Percentiles rank a stretch among this genome's conserved stretches.
These are phyloP conservation scores for Idaea biselata DNA, from an alignment of 2,888 invertebrate species.

Conservation along the genomic window DNA sequence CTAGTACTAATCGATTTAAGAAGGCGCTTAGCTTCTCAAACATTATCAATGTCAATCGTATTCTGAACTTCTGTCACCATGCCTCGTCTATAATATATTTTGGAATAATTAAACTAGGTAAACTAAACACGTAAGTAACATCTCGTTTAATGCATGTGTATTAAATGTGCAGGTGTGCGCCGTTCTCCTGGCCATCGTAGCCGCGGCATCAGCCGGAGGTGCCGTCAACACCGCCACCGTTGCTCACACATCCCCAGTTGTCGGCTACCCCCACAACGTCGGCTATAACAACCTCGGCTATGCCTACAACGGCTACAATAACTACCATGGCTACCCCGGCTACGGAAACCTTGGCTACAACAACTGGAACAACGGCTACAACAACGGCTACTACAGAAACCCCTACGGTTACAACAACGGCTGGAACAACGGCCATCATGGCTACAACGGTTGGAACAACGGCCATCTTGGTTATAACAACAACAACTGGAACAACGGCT, in stretches of 20 bases:
- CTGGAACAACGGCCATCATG: not conserved
- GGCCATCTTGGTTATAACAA: no score
- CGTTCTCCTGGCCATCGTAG: conserved; percentile 33
- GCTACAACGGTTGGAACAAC: no score
- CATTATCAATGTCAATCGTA: no score
- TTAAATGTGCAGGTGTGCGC: conserved; percentile 19
- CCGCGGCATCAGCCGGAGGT: conserved; percentile 44
- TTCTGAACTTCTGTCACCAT: no score
- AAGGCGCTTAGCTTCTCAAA: no score
- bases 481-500: no score
- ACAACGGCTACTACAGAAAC: conserved; percentile 40
- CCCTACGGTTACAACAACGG: conserved; percentile 36
- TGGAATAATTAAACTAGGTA: not conserved
- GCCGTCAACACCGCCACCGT: conserved; percentile 37
- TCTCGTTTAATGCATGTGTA: not conserved
- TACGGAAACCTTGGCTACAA: conserved; percentile 15
- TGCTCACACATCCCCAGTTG: conserved; percentile 32
- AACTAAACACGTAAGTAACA: not conserved
- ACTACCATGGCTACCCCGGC: no score
- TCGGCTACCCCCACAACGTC: conserved; percentile 21
- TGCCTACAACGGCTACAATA: conserved; percentile 26
- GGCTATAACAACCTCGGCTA: conserved; percentile 30
- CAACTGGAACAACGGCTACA: conserved; percentile 14
- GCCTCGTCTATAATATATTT: no score
- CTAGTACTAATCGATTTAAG: no score